A percentile compares a stretch with the other conserved stretches of the same genome.
Evolutionary conservation across 2,797 vertebrate genomes (phyloP).

Genomic region (Rhinogobio ventralis): DNA sequence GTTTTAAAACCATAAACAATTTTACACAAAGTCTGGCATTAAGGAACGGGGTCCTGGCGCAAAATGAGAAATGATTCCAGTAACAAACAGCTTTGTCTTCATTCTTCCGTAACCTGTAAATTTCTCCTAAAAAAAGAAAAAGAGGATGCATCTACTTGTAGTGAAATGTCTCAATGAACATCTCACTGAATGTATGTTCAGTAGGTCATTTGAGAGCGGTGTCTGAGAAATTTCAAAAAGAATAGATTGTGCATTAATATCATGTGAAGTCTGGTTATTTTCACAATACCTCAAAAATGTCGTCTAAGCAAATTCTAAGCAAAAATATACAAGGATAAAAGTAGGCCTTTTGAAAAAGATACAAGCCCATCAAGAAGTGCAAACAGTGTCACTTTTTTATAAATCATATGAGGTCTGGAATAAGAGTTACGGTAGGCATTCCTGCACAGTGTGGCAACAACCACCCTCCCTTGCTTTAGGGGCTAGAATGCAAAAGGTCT

Average conservation of each 20-base stretch:
- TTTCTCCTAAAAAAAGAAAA: conserved; percentile 9
- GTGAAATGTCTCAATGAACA: background rate
- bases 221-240: background rate
- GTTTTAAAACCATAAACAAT: conserved; percentile 77
- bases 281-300: background rate
- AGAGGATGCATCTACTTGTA: conserved; percentile 12
- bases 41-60: conserved; percentile 18
- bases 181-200: background rate
- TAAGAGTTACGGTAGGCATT: conserved; percentile 60
- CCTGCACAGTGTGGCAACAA: conserved; percentile 58
- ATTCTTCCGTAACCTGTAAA: conserved; percentile 27
- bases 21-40: conserved; percentile 67
- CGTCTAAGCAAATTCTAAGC: background rate
- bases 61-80: conserved; percentile 47
- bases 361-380: conserved; percentile 1
- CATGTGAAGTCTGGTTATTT: background rate
- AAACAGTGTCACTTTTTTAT: conserved; percentile 42
- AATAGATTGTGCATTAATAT: background rate
- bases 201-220: background rate
- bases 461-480: conserved; percentile 59
- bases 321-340: conserved; percentile 28
- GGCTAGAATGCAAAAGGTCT: conserved; percentile 65
- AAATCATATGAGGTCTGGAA: conserved; percentile 48
- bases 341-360: conserved; percentile 18
- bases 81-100: conserved; percentile 45